These are phyloP conservation scores for Scaptomyza pallida DNA, from an alignment of 1,140 invertebrate species.

Conservation along the genomic window DNA sequence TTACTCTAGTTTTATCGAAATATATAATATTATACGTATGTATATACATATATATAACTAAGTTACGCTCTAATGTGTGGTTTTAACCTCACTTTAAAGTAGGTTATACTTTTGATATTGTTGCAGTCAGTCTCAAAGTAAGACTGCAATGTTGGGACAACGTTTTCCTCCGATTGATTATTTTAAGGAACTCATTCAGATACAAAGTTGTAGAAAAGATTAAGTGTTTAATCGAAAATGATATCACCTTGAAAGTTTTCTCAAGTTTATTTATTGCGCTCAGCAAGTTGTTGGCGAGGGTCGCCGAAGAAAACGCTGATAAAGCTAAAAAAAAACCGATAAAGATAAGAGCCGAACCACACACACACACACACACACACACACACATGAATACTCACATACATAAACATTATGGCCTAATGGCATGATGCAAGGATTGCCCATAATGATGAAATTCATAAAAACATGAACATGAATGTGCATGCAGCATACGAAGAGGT, in stretches of 20 bases:
- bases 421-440: slow-evolving; percentile 62
- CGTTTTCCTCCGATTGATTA: no score
- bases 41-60: no score
- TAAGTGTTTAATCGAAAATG: slow-evolving; percentile 1
- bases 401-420: slow-evolving; percentile 7
- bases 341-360: slow-evolving; percentile 14
- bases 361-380: not conserved
- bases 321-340: slow-evolving; percentile 19
- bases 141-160: no score
- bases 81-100: no score
- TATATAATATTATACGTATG: no score
- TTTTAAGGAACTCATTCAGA: no score
- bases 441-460: slow-evolving; percentile 69
- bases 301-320: slow-evolving; percentile 10
- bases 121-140: no score
- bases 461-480: slow-evolving; percentile 64
- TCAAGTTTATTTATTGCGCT: not conserved
- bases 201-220: no score
- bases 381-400: not conserved
- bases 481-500: slow-evolving; percentile 61
- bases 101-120: no score
- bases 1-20: no score
- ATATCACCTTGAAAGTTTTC: not conserved
- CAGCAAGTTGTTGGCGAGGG: not conserved
- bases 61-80: no score